phyloP scores from a whole-genome alignment of 1,140 invertebrate species.

The Kradibia gibbosae region DNA sequence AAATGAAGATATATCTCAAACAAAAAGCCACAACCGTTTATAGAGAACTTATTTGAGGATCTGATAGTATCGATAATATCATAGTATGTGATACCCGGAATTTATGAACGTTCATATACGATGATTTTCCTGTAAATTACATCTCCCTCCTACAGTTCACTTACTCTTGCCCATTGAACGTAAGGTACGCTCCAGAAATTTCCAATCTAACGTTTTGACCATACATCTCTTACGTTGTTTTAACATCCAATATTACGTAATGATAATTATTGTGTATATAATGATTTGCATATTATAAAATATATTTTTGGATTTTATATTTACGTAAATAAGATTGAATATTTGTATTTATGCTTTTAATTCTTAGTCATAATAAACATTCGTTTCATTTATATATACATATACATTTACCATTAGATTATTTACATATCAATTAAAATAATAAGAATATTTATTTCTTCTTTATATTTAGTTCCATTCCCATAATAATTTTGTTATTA shows the following conservation, averaged over 20 bases:
- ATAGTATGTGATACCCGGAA: background rate
- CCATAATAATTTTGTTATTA: no score
- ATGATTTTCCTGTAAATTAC: background rate
- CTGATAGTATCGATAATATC: conserved; percentile 13
- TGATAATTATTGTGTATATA: background rate
- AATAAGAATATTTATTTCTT: no score
- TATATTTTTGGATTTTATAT: background rate
- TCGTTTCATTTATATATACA: no score
- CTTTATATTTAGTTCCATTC: no score
- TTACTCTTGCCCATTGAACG: conserved; percentile 2
- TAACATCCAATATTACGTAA: no score
- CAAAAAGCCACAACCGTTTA: conserved; percentile 29
- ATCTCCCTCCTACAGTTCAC: background rate
- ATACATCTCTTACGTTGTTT: background rate
- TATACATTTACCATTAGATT: no score
- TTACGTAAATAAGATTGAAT: no score
- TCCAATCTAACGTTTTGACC: conserved; percentile 4
- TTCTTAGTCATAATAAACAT: no score
- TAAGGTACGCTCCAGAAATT: conserved; percentile 34
- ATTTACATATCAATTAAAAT: no score
- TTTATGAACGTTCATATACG: background rate
- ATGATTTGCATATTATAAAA: background rate
- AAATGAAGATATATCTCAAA: conserved; percentile 1
- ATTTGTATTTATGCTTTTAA: no score
- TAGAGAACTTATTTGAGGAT: conserved; percentile 22